Base-by-base conservation (phyloP, 2,797 vertebrate genomes). In the Hippocampus kuda region DNA sequence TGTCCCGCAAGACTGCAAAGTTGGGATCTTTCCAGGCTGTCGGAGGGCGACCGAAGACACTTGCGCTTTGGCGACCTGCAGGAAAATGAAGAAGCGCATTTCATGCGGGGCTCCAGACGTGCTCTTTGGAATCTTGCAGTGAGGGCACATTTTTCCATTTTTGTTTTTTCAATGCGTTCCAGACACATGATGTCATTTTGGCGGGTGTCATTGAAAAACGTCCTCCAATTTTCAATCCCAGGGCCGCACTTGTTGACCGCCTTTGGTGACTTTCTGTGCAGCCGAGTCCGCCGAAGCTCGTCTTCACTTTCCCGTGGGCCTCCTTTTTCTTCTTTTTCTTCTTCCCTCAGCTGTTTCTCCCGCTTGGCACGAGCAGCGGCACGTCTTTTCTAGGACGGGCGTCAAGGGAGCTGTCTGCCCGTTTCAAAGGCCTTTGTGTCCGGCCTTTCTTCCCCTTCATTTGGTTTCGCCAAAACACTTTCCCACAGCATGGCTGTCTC, bases 391-490 rank as follows among this genome's bases (percentile, higher is more conserved):
- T 34, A 34, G 6, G 34, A 6, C 34, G 88, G 87, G 86, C 86
- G 85, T 90, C 87, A 91, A 87, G 88, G 83, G 89, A 91, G 88
- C 90, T 91, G 90, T 91, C 90, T 90, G 88, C 84, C 66, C 71
- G 82, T 88, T 85, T 86, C 82, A 85, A 86, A 87, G 82, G 81
- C 83, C 79, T 88, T 89, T 88, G 88, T 89, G 81, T 85, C 82
- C 74, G 12, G 73, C 81, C 84, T 89, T 88, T 89, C 87, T 88
- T 87, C 77, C 76, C 82, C 79, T 83, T 88, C 83, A 87, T 87
- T 87, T 85, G 86, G 83, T 88, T 88, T 85, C 83, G 74, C 86
- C 79, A 79, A 88, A 89, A 89, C 84, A 83, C 86, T 90, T 90
- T 91, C 90, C 89, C 90, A 91, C 89, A 90, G 86, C 88, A 75